These are phyloP conservation scores for Neria commutata DNA, from an alignment of 2,888 invertebrate species.

Conservation along the genomic window DNA sequence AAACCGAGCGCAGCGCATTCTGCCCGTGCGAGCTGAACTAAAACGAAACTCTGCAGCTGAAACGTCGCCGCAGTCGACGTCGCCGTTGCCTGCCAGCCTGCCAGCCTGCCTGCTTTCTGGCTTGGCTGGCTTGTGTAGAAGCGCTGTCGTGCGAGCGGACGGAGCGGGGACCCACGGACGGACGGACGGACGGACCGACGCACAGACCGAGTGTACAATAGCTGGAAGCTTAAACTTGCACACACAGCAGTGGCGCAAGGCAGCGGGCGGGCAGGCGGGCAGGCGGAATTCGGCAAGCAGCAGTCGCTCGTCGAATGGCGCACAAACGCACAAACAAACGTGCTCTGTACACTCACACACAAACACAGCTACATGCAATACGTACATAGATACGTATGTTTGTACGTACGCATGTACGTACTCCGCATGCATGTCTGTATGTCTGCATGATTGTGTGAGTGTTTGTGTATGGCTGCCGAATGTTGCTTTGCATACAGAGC, in stretches of 20 bases:
- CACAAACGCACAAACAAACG: slow-evolving; percentile 8
- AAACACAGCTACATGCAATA: no score
- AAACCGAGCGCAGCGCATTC: slow-evolving; percentile 8
- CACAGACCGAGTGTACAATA: slow-evolving; percentile 52
- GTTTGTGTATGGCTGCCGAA: no score
- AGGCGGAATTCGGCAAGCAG: slow-evolving; percentile 19
- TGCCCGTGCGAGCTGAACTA: slow-evolving; percentile 8
- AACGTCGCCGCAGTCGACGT: slow-evolving; percentile 9
- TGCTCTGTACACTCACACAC: neutral
- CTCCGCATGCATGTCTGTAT: no score
- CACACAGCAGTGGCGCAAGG: slow-evolving; percentile 36
- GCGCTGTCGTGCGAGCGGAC: slow-evolving; percentile 8
- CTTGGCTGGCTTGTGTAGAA: slow-evolving; percentile 12
- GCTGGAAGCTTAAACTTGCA: slow-evolving; percentile 55
- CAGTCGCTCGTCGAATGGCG: slow-evolving; percentile 13
- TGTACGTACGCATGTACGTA: no score
- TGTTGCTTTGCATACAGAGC: no score
- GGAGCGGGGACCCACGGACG: slow-evolving; percentile 1
- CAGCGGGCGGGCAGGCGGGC: no score
- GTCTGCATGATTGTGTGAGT: no score
- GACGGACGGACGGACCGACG: slow-evolving; percentile 1
- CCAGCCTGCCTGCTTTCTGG: slow-evolving; percentile 16
- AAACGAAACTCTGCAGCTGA: slow-evolving; percentile 20
- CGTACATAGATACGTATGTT: neutral
- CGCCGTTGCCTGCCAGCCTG: slow-evolving; percentile 5